Evolutionary conservation across 2,797 vertebrate genomes (phyloP), one percentile per base, ranked within the genome.

Genomic region (Acanthurus lineatus): DNA sequence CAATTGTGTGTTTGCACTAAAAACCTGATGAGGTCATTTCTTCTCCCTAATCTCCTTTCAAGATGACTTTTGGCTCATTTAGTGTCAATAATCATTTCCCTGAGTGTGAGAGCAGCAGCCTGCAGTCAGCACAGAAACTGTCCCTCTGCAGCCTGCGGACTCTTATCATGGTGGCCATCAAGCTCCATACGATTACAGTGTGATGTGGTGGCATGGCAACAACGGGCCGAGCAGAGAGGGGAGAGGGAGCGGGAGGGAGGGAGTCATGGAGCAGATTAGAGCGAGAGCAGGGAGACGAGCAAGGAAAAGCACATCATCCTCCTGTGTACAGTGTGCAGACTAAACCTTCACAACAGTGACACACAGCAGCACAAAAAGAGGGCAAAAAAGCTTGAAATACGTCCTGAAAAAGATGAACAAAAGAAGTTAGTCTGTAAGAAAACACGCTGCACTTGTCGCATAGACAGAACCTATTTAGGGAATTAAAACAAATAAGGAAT

Each of bases 161-260:
- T 79, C 83, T 83, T 92, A 91, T 89, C 88, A 65, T 11, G 44
- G 52, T 72, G 77, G 79, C 79, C 86, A 92, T 92, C 91, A 28
- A 86, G 85, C 88, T 73, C 83, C 81, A 83, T 77, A 51, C 38
- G 35, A 87, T 90, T 85, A 86, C 74, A 75, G 86, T 82, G 77
- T 63, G 76, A 86, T 90, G 90, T 82, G 85, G 88, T 90, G 82
- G 92, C 91, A 91, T 90, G 86, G 90, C 93, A 93, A 91, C 91
- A 87, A 88, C 69, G 10, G 80, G 73, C 75, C 69, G 45, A 65
- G 75, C 69, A 69, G 71, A 86, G 69, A 80, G 66, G 67, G 68
- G 66, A 63, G 69, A 66, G 64, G 65, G 62, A 82, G 75, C 32
- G 54, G 76, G 70, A 84, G 87, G 76, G 70, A 84, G 87, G 73